Evolutionary conservation across 2,797 vertebrate species (phyloP).

Genomic region (Somateria mollissima): DNA sequence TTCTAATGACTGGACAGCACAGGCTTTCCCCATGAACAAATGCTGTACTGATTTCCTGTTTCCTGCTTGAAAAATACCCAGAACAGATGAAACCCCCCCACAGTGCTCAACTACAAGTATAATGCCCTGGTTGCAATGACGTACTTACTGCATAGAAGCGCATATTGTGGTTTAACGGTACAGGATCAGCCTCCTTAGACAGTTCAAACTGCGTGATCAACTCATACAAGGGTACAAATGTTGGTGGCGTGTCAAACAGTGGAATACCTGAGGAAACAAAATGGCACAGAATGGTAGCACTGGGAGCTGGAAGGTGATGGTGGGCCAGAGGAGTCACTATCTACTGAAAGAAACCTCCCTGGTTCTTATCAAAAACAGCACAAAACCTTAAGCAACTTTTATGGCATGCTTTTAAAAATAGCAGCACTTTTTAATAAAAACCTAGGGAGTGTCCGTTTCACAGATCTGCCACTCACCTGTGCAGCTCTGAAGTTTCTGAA

Average conservation of each 20-base stretch:
- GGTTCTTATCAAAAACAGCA: neutral
- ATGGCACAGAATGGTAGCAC: neutral
- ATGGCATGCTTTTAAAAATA: accelerated
- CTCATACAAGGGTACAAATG: constrained; percentile 89
- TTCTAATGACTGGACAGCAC: accelerated
- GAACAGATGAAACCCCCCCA: accelerated
- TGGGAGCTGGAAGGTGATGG: neutral
- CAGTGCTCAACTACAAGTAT: accelerated
- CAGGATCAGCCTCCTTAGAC: constrained; percentile 83
- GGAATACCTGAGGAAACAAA: constrained; percentile 85
- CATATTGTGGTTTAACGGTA: constrained; percentile 86
- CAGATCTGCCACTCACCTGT: constrained; percentile 81
- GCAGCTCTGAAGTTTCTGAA: constrained; percentile 90
- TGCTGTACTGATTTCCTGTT: neutral
- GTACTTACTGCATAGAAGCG: constrained; percentile 93
- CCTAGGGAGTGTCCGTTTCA: neutral
- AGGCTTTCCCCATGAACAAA: neutral
- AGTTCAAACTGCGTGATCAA: constrained; percentile 92
- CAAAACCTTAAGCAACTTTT: neutral
- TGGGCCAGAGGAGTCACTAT: neutral
- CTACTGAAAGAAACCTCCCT: neutral
- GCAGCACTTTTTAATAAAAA: neutral
- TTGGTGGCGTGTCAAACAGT: constrained; percentile 87
- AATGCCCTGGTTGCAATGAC: accelerated
- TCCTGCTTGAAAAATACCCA: neutral